Base-by-base conservation (phyloP, 2,797 vertebrate genomes). In the Paramormyrops hopkinsi region DNA sequence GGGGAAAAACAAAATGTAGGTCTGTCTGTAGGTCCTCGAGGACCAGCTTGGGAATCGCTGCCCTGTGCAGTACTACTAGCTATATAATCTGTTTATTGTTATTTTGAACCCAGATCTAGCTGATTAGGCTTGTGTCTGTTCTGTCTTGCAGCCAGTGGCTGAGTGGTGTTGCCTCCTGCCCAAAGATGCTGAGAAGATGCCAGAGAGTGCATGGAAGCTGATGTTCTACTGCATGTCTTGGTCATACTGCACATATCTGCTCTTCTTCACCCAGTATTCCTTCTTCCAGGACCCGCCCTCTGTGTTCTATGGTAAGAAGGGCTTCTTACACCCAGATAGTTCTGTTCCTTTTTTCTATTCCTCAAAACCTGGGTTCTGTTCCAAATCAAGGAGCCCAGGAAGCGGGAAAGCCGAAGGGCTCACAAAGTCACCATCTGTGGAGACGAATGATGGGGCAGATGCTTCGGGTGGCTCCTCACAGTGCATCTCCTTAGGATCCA, bases 131-230 rank as follows among this genome's bases (percentile, higher is more conserved):
- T 11, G 7, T 44, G n/a, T 73, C 29, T 88, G 14, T 69, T 44
- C 44, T 48, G 56, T 90, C 90, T 89, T 73, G 9, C 94, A 99
- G 98, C 98, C 98, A 62, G 94, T 99, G 0, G 97, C 95, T 88
- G 94, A 93, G 22, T 95, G 97, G 96, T 98, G 96, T 92, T 92
- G 91, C 76, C 93, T 99, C 90, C 96, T 96, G 93, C 97, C 97
- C 22, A 97, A 95, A 92, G 98, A 99, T 95, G 97, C 97, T 0
- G 96, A 96, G 92, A 99, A 99, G 96, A 97, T 99, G 97, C 98
- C 98, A 0, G 98, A 99, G 96, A 99, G 98, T 1, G 96, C 96
- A 89, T 99, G 98, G 98, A 99, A 99, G 96, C 95, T 99, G 93
- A 95, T 98, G 89, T 99, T 98, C 97, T 99, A 99, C 96, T 95